A percentile compares a stretch with the other conserved stretches of the same genome.
Conservation (phyloP, 2,888 invertebrate species). For the Pomacea canaliculata region DNA sequence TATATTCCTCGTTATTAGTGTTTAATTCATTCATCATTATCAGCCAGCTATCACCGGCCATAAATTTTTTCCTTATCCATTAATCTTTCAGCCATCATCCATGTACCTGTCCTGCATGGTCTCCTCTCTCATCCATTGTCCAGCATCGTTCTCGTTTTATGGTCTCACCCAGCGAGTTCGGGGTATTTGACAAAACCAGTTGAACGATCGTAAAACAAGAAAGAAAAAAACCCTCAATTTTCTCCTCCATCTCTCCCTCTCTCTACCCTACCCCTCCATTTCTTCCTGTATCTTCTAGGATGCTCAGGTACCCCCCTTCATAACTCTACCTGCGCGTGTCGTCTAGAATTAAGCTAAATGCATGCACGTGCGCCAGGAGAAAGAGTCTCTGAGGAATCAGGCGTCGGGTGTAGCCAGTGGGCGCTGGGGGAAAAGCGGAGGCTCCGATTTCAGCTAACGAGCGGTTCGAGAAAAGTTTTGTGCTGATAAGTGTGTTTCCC, state of each 20-base stretch:
- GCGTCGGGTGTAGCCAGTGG: background rate
- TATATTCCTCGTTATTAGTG: too few relatives aligned
- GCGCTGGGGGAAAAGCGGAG: background rate
- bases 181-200: too few relatives aligned
- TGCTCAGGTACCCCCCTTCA: background rate
- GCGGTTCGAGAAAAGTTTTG: background rate
- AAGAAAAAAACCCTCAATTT: too few relatives aligned
- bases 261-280: background rate
- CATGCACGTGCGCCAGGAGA: conserved; percentile 8
- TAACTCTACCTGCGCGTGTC: background rate
- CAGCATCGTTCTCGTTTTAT: too few relatives aligned
- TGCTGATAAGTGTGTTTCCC: conserved; percentile 5
- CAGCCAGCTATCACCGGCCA: too few relatives aligned
- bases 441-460: conserved; percentile 8
- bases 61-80: too few relatives aligned
- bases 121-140: too few relatives aligned
- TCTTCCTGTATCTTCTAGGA: background rate
- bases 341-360: conserved; percentile 3
- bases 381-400: background rate
- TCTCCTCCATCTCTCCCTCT: background rate
- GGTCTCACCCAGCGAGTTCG: too few relatives aligned
- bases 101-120: too few relatives aligned
- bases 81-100: too few relatives aligned
- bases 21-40: too few relatives aligned
- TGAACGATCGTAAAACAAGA: too few relatives aligned